A percentile compares a stretch with the other conserved stretches of the same genome.
Conservation (phyloP, 92 coral and sea anemone genomes). For the Chrysogorgia sp. region DNA sequence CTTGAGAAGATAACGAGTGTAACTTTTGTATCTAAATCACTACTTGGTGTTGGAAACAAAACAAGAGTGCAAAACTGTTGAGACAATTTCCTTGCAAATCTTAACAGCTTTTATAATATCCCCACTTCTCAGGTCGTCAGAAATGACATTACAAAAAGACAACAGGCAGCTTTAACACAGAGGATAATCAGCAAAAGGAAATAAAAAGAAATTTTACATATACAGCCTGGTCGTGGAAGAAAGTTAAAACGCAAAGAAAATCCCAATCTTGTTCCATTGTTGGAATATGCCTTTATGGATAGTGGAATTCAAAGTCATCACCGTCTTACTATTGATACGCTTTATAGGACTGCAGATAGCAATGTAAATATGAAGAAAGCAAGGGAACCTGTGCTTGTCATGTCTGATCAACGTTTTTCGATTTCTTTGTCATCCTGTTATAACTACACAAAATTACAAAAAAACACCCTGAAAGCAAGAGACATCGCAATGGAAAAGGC, state of each 20-base stretch:
- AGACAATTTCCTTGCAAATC: constrained; percentile 49
- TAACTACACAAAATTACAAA: constrained; percentile 63
- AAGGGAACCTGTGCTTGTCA: no score
- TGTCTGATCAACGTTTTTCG: no score
- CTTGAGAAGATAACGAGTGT: no score
- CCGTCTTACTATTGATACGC: constrained; percentile 51
- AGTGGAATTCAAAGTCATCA: constrained; percentile 64
- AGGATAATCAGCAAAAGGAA: constrained; percentile 3
- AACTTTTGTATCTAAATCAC: constrained; percentile 40
- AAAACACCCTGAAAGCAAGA: constrained; percentile 52
- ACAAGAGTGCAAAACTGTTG: constrained; percentile 45
- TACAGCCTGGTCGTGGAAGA: constrained; percentile 54
- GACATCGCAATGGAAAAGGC: constrained; percentile 63
- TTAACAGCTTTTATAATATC: constrained; percentile 10
- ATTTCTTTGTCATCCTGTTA: constrained; percentile 55
- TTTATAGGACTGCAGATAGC: constrained; percentile 58
- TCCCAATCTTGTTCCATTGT: constrained; percentile 51
- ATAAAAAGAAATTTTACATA: constrained; percentile 29
- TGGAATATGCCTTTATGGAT: constrained; percentile 63
- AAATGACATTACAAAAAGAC: constrained; percentile 38
- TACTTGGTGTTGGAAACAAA: constrained; percentile 38
- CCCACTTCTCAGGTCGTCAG: constrained; percentile 32
- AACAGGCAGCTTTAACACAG: constrained; percentile 23
- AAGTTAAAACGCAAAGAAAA: constrained; percentile 61
- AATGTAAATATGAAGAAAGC: constrained; percentile 54